Base-by-base conservation (phyloP, 2,888 invertebrate genomes). In the Morpho helenor region DNA sequence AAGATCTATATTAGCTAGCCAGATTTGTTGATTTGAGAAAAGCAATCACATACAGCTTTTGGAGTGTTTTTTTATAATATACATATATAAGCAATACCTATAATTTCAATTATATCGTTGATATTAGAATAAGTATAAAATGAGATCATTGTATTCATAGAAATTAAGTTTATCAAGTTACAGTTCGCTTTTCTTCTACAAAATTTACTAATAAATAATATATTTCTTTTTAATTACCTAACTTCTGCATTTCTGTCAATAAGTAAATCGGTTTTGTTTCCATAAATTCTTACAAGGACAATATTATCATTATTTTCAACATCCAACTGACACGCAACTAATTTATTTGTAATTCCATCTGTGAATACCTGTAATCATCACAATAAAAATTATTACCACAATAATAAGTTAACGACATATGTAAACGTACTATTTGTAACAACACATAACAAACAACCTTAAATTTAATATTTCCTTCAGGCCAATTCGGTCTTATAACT, bases 341-440 rank as follows among this genome's bases (percentile, higher is more conserved):
- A 91, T 83, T 96, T 97, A 87, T 98, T 98, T 51, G 98, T 97
- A 64, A 97, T 96, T 49, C 98, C 98, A 92, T 98, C 96, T 64
- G 97, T 98, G 83, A 98, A 97, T 75, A 95, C 86, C 98, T 98
- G 87, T 61, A 76, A 73, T 50, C 16, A 16, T 16, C 49, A 55
- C 56, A 42, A 57, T 43, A 52, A 52, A 41, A 9, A 60, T 10
- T 50, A 22, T 49, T 52, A 40, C 46, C 9, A 43, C 22, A 8
- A 46, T 9, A 41, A 44, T 41, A 44, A n/a, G 31, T 46, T 16
- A 16, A 22, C 10, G 8, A 31, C 49, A 42, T 7, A 9, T 46
- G 43, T 47, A 44, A 52, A 31, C 31, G 31, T 3, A 31, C 3
- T 31, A 31, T 31, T 31, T 3, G 5, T 3, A 31, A 39, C 5